These are phyloP conservation scores for Siniperca obscura DNA, from an alignment of 2,797 vertebrate species.

Conservation along the genomic window DNA sequence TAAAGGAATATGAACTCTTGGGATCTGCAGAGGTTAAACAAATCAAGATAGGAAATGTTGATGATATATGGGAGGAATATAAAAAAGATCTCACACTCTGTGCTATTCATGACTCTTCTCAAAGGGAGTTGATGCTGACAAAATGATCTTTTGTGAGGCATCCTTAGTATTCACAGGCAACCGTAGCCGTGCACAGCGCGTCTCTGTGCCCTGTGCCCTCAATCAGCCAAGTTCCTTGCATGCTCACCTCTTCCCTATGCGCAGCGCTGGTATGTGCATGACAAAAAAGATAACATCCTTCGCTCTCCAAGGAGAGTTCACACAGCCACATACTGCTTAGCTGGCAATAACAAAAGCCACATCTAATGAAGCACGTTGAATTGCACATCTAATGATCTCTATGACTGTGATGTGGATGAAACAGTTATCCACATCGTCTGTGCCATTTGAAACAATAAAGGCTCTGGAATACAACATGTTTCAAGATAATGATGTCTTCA, in stretches of 20 bases:
- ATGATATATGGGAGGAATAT: conserved; percentile 32
- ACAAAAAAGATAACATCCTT: conserved; percentile 80
- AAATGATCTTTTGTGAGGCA: conserved; percentile 66
- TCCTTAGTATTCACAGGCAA: conserved; percentile 70
- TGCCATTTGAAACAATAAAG: conserved; percentile 67
- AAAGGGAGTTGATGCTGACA: conserved; percentile 58
- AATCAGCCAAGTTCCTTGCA: conserved; percentile 75
- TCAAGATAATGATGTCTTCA: conserved; percentile 79
- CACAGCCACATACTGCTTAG: conserved; percentile 59
- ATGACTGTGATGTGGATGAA: conserved; percentile 61
- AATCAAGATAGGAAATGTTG: conserved; percentile 25
- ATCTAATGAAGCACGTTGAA: conserved; percentile 64
- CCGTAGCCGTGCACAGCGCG: conserved; percentile 30
- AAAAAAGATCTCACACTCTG: conserved; percentile 40
- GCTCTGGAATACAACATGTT: conserved; percentile 57
- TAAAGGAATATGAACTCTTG: not conserved
- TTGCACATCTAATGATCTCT: conserved; percentile 64
- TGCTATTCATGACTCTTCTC: conserved; percentile 58
- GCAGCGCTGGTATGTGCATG: conserved; percentile 70
- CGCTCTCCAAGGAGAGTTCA: conserved; percentile 48
- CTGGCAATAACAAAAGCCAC: conserved; percentile 66
- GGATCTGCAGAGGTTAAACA: conserved; percentile 19
- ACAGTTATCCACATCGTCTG: conserved; percentile 51
- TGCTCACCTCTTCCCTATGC: conserved; percentile 77
- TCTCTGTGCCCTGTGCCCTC: conserved; percentile 67